Evolutionary conservation across 2,888 invertebrate species (phyloP).

Genomic region (Stramonita haemastoma): DNA sequence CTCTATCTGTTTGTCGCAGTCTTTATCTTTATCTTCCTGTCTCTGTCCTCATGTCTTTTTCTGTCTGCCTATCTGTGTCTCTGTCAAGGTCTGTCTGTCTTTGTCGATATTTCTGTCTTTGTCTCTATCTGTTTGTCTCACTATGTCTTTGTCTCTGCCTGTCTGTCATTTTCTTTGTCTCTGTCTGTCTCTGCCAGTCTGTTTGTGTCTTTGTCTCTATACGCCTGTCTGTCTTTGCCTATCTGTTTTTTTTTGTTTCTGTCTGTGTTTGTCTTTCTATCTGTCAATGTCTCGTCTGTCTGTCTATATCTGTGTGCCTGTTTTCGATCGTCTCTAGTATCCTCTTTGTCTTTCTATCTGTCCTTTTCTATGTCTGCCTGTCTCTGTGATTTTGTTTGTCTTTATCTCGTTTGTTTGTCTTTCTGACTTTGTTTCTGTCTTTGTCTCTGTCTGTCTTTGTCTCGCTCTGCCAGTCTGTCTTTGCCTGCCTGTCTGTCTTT

Average conservation of each 20-base stretch:
- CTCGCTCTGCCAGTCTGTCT: no score
- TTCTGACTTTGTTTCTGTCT: not conserved
- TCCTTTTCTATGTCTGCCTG: no score
- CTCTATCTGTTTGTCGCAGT: not conserved
- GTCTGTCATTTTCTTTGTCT: no score
- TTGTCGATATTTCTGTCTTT: not conserved
- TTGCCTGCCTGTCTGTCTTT: no score
- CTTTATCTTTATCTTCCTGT: not conserved
- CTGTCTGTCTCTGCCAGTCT: not conserved
- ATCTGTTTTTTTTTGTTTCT: not conserved
- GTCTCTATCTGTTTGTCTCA: not conserved
- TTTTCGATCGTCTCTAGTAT: no score
- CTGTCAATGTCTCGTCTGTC: no score
- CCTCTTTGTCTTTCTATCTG: no score
- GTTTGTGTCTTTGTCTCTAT: not conserved
- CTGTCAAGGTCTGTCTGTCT: not conserved
- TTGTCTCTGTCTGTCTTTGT: not conserved
- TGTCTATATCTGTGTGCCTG: no score
- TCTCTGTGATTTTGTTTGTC: not conserved
- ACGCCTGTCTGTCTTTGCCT: not conserved
- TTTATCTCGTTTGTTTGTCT: not conserved
- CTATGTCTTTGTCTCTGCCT: no score
- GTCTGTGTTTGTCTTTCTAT: not conserved
- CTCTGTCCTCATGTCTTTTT: no score
- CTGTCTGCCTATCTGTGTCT: no score